Evolutionary conservation across 2,797 vertebrate species (phyloP), one percentile per base, ranked within the genome.

Genomic region (Protosalanx chinensis): DNA sequence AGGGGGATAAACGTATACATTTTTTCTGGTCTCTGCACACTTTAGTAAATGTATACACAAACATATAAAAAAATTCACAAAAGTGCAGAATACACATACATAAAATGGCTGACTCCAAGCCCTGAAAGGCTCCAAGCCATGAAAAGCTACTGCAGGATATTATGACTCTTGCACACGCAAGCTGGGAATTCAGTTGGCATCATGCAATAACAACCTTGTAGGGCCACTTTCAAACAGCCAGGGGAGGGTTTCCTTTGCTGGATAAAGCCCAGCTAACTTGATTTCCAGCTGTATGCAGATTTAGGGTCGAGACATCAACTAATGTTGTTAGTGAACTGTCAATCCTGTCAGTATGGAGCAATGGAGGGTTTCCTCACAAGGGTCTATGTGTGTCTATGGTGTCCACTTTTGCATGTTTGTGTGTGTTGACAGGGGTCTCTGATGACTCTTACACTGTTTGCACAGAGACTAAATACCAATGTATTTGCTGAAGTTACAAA

Each of bases 391-490:
- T 70, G 56, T 58, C 3, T 37, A 16, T 60, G 68, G 30, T 30
- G 67, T 29, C 6, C 37, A 35, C 20, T 27, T 70, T 23, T 70
- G 57, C 60, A 23, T 16, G 35, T 58, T 20, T 70, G 68, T 70
- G 68, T 53, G 68, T 71, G 49, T 20, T 71, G 60, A 71, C 61
- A 71, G 70, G 5, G 46, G 70, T n/a, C 70, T 56, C 33, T 51
- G 46, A 64, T 33, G 46, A 61, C 16, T 64, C 29, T 27, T 27
- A 64, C 18, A 53, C 70, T 71, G 70, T 13, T 71, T 56, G 61
- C 70, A 71, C 35, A 46, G 37, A 27, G 23, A 63, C 41, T 8
- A 20, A 60, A 59, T 13, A 23, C 30, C 27, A 32, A 46, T 15
- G 32, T 63, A 18, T 13, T 5, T 49, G 13, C 41, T 20, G 41